Percentiles rank a stretch among this genome's conserved stretches.
Conservation (phyloP, 2,797 vertebrate genomes). For the Lepus townsendii region DNA sequence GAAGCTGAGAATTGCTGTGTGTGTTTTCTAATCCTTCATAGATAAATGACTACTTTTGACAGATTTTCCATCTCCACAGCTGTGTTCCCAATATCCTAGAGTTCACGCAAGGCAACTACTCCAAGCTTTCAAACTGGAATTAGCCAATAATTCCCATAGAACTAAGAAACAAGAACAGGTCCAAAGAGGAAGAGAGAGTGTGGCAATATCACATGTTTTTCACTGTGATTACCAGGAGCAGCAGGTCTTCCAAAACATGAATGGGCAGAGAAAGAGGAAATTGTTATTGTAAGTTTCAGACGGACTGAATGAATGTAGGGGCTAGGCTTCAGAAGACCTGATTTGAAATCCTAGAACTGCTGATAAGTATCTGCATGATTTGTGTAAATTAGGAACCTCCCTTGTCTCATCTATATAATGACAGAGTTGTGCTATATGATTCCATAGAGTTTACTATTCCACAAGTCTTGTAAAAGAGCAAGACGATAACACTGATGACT, state of each 20-base stretch:
- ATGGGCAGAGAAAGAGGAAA: conserved; percentile 60
- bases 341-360: not conserved
- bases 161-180: not conserved
- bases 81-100: conserved; percentile 6
- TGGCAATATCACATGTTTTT: not conserved
- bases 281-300: not conserved
- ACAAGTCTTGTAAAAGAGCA: conserved; percentile 19
- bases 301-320: not conserved
- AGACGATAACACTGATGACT: not conserved
- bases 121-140: conserved; percentile 53
- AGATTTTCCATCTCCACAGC: not conserved
- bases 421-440: not conserved
- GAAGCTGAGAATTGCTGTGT: not conserved
- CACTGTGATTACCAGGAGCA: conserved; percentile 7
- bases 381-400: conserved; percentile 34
- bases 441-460: conserved; percentile 11
- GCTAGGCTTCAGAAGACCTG: conserved; percentile 12
- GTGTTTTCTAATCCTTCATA: conserved; percentile 36
- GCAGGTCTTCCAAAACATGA: conserved; percentile 43
- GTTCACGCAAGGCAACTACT: not conserved
- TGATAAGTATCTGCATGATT: conserved; percentile 21
- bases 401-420: conserved; percentile 47
- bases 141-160: conserved; percentile 49
- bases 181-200: not conserved
- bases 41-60: conserved; percentile 34